Base-by-base conservation (phyloP, 2,888 invertebrate genomes). In the Drosophila barbarae region DNA sequence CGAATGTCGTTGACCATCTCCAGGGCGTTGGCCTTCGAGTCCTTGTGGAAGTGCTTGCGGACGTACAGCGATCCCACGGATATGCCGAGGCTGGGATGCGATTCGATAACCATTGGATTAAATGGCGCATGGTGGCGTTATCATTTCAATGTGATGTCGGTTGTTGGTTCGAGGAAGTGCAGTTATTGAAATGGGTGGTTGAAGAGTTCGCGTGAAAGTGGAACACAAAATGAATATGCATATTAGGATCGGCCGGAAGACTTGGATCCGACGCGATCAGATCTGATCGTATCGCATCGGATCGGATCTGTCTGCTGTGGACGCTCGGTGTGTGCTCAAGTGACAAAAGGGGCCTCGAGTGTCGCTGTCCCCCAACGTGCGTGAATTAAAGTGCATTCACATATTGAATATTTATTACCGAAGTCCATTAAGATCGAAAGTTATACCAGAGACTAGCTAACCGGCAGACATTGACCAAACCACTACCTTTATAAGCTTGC, bases 1-100 rank as follows among this genome's bases (percentile, higher is more conserved):
- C 95, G 92, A 76, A 98, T 96, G 77, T 96, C 94, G 56, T 92
- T 91, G 0, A 97, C 97, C 95, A 98, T 96, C 88, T 96, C 95
- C 69, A 95, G 88, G 1, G 96, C 97, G 74, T 93, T 94, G 50
- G 93, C 92, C 87, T 96, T 95, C 0, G 96, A 95, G 55, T 94
- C 93, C 87, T 96, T 94, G 75, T 96, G 93, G 90, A 97, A 97
- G 88, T 95, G 95, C 86, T 95, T 95, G 55, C 94, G 92, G 3
- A 97, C 96, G 89, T 97, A 97, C 6, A 97, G 91, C 8, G 97
- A 94, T 30, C 96, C 96, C 32, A 94, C 93, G 12, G 94, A 93
- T 61, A 94, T 93, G 10, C 93, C 92, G 88, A 95, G 91, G 87
- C 94, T 94, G 88, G 46, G 59, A 59, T 46, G 38, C 32, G 56